phyloP scores from a whole-genome alignment of 2,888 invertebrate species.

The Campaea margaritaria region DNA sequence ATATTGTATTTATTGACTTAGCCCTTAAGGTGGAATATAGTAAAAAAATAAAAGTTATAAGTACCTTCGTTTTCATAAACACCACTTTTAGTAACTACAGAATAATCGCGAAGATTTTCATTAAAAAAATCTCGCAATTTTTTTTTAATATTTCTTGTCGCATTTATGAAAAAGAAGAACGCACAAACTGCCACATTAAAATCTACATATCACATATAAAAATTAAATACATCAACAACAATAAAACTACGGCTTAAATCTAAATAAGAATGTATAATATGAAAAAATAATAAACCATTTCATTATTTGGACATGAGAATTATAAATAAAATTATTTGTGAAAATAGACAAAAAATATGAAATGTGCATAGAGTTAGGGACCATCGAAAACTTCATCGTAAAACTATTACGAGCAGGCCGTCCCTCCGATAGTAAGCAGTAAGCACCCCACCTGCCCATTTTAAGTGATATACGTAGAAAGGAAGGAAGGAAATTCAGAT shows the following conservation, averaged over 20 bases:
- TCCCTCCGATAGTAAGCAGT: no score
- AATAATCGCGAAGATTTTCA: neutral
- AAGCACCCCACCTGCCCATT: no score
- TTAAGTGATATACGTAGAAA: neutral
- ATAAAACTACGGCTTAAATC: slow-evolving; percentile 41
- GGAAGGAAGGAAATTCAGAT: neutral
- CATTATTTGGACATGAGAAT: neutral
- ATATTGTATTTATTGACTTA: slow-evolving; percentile 28
- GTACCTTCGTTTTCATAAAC: slow-evolving; percentile 32
- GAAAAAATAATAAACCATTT: slow-evolving; percentile 16
- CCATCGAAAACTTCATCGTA: no score
- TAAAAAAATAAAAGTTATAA: slow-evolving; percentile 22
- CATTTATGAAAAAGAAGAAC: slow-evolving; percentile 16
- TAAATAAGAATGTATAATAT: slow-evolving; percentile 26
- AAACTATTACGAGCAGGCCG: no score
- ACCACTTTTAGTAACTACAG: slow-evolving; percentile 8
- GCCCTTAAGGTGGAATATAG: slow-evolving; percentile 25
- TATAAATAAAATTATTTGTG: no score
- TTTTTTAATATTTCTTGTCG: neutral
- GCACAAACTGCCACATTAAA: slow-evolving; percentile 27
- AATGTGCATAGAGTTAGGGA: no score
- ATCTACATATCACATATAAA: slow-evolving; percentile 73
- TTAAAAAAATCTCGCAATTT: neutral
- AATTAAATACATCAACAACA: slow-evolving; percentile 54
- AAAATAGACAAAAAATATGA: no score